phyloP scores from a whole-genome alignment of 2,113 vertebrate genomes.

The Heteronetta atricapilla region DNA sequence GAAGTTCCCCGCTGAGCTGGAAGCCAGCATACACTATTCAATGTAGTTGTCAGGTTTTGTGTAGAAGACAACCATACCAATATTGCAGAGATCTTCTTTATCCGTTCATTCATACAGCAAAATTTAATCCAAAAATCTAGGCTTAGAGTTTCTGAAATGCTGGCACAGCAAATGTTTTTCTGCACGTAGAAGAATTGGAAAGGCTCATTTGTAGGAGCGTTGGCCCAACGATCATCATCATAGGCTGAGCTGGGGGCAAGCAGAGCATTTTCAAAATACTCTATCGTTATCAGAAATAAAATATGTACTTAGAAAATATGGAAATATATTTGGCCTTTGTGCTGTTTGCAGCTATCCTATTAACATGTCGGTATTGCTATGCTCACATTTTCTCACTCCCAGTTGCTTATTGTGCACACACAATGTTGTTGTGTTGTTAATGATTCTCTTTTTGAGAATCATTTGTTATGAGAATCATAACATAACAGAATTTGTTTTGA shows the following conservation, averaged over 20 bases:
- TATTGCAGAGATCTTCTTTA: neutral
- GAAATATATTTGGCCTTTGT: neutral
- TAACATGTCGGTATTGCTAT: neutral
- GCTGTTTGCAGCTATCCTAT: neutral
- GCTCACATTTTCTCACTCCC: neutral
- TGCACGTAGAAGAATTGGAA: neutral
- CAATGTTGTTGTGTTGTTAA: too few species aligned
- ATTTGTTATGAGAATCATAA: too few species aligned
- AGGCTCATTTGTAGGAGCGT: neutral
- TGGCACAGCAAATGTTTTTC: slow-evolving; percentile 9
- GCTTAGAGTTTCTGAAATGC: slow-evolving; percentile 1
- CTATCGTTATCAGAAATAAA: neutral
- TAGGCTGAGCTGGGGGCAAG: neutral
- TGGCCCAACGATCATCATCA: neutral
- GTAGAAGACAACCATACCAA: neutral
- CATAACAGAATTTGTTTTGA: too few species aligned
- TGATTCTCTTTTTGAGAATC: too few species aligned
- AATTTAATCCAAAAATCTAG: neutral
- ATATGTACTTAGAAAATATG: neutral
- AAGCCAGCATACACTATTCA: neutral
- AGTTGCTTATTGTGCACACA: neutral
- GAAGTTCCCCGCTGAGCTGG: neutral
- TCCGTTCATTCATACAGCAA: neutral
- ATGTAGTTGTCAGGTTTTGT: neutral
- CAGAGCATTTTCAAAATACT: neutral